Percentiles rank a stretch among this genome's conserved stretches.
Conservation (phyloP, 1,140 invertebrate species). For the Bombus breviceps region DNA sequence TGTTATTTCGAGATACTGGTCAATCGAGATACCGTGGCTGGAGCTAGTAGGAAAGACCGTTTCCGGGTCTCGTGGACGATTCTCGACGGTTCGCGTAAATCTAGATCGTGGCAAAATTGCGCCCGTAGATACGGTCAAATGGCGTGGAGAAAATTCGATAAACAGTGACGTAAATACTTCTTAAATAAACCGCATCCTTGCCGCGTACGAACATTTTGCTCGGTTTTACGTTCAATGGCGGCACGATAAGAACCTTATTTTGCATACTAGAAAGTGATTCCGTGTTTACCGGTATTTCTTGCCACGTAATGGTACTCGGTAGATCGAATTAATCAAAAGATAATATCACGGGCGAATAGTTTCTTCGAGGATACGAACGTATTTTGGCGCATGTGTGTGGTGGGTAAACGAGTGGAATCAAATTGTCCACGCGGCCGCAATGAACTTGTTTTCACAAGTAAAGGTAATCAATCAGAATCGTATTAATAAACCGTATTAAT, state of each 20-base stretch:
- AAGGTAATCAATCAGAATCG: background rate
- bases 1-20: background rate
- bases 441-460: background rate
- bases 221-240: background rate
- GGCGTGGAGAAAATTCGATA: slow-evolving; percentile 16
- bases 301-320: background rate
- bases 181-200: slow-evolving; percentile 11
- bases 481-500: slow-evolving; percentile 2
- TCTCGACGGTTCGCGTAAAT: slow-evolving; percentile 1
- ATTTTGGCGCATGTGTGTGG: slow-evolving; percentile 3
- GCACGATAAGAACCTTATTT: background rate
- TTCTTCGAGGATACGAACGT: background rate
- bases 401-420: background rate
- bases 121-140: slow-evolving; percentile 1
- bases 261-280: background rate
- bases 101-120: slow-evolving; percentile 18
- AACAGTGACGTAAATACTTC: slow-evolving; percentile 7
- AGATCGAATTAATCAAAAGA: background rate
- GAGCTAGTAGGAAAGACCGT: background rate
- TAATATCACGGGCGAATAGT: background rate
- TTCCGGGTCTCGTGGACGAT: background rate
- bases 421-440: background rate
- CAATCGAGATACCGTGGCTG: background rate
- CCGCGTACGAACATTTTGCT: no score
- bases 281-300: background rate